Evolutionary conservation across 2,888 invertebrate species (phyloP).

Genomic region (Stegana nigrithorax): DNA sequence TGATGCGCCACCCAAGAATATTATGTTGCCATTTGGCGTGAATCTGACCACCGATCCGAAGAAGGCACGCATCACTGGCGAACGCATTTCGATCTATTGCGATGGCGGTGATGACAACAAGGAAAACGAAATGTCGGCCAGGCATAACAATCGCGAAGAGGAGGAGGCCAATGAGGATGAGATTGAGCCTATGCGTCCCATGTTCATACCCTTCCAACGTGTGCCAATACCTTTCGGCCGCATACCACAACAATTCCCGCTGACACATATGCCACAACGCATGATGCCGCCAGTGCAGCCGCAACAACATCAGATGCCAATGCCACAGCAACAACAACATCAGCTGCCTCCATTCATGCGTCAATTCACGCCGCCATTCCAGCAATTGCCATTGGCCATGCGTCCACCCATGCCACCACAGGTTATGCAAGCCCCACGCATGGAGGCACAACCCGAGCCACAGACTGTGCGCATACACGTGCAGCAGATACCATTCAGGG

Average conservation of each 20-base stretch:
- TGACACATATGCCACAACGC: slow-evolving; percentile 70
- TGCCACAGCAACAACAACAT: slow-evolving; percentile 56
- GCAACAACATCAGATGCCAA: slow-evolving; percentile 49
- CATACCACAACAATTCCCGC: slow-evolving; percentile 71
- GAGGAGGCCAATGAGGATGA: slow-evolving; percentile 64
- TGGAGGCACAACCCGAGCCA: slow-evolving; percentile 63
- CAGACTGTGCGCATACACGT: slow-evolving; percentile 68
- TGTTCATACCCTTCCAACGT: slow-evolving; percentile 68
- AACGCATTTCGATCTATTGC: slow-evolving; percentile 88
- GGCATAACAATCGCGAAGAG: slow-evolving; percentile 49
- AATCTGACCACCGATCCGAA: slow-evolving; percentile 79
- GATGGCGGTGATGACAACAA: slow-evolving; percentile 75
- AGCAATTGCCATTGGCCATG: slow-evolving; percentile 63
- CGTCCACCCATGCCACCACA: slow-evolving; percentile 67
- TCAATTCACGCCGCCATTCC: slow-evolving; percentile 65
- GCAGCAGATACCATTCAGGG: slow-evolving; percentile 69
- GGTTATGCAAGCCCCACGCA: slow-evolving; percentile 69
- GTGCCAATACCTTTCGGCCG: slow-evolving; percentile 70
- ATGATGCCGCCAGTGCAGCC: slow-evolving; percentile 60
- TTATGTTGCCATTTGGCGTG: slow-evolving; percentile 75
- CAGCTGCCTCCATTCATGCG: slow-evolving; percentile 55
- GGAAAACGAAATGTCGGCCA: slow-evolving; percentile 33
- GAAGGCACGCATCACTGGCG: slow-evolving; percentile 81
- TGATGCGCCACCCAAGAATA: slow-evolving; percentile 77
- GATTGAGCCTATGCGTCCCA: slow-evolving; percentile 66